Evolutionary conservation across 2,113 vertebrate species (phyloP), one percentile per base, ranked within the genome.

Genomic region (Thalassoma bifasciatum): DNA sequence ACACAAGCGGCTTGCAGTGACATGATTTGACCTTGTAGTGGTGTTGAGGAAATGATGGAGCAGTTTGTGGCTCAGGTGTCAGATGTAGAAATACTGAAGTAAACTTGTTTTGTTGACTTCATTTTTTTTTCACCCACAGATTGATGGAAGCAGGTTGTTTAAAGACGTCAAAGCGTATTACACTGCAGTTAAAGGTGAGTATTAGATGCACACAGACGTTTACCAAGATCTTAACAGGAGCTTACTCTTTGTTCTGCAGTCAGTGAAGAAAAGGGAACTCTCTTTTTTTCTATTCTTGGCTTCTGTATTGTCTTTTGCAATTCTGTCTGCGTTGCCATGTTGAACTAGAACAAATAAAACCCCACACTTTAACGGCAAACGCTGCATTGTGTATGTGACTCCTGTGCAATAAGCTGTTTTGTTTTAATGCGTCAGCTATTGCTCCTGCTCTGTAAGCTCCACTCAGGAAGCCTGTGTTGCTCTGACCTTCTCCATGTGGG

Each of bases 111-210:
- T 10, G 7, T 40, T 36, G 70, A 49, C 24, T 36, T 0, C 34
- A n/a, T 34, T 72, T 23, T 68, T 0, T 57, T 23, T 69, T 58
- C 72, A 37, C 53, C 83, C 87, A 68, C 92, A 98, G 97, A 85
- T 66, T 0, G 97, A 99, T 86, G 96, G 96, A 37, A 82, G 86
- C 64, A 95, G 90, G 78, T 93, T 99, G 74, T 94, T 93, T 86
- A 99, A 98, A 87, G 97, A 99, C 36, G 94, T 98, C 24, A 97
- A 94, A 86, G 93, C 94, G 26, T 96, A 97, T 90, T 86, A 95
- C 2, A 83, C 78, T 16, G 94, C 97, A 0, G 96, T 98, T n/a
- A n/a, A n/a, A n/a, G n/a, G n/a, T n/a, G n/a, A n/a, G n/a, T n/a
- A n/a, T n/a, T n/a, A n/a, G n/a, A n/a, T n/a, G n/a, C 42, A 97